These are phyloP conservation scores for Diaphora mendica DNA, from an alignment of 2,888 invertebrate genomes.

Conservation along the genomic window DNA sequence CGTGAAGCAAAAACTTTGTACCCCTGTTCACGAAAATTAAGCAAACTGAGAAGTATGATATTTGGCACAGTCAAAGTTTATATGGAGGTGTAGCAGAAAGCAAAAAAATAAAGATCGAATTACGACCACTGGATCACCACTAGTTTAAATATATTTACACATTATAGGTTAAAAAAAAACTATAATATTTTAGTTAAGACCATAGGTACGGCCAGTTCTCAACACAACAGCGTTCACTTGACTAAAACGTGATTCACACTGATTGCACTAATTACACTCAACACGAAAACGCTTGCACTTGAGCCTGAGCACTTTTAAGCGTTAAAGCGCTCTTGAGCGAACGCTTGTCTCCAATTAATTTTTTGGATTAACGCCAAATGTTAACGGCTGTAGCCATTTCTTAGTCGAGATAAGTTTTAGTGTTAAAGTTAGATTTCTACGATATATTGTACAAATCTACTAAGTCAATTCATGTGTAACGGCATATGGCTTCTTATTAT, in stretches of 20 bases:
- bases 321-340: conserved; percentile 55
- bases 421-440: background rate
- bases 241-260: conserved; percentile 75
- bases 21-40: too few relatives aligned
- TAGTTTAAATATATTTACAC: too few relatives aligned
- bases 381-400: conserved; percentile 48
- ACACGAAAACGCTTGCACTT: conserved; percentile 58
- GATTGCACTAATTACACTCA: conserved; percentile 79
- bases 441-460: background rate
- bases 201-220: conserved; percentile 55
- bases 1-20: too few relatives aligned
- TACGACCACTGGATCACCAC: too few relatives aligned
- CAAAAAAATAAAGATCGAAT: too few relatives aligned
- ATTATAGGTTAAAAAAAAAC: background rate
- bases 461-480: background rate
- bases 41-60: too few relatives aligned
- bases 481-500: too few relatives aligned
- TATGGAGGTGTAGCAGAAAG: too few relatives aligned
- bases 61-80: too few relatives aligned
- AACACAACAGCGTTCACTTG: conserved; percentile 64
- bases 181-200: conserved; percentile 9
- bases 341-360: conserved; percentile 76
- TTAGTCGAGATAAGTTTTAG: conserved; percentile 27
- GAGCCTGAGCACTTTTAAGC: conserved; percentile 55
- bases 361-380: conserved; percentile 79